phyloP scores from a whole-genome alignment of 2,113 vertebrate genomes.

The Physeter macrocephalus region DNA sequence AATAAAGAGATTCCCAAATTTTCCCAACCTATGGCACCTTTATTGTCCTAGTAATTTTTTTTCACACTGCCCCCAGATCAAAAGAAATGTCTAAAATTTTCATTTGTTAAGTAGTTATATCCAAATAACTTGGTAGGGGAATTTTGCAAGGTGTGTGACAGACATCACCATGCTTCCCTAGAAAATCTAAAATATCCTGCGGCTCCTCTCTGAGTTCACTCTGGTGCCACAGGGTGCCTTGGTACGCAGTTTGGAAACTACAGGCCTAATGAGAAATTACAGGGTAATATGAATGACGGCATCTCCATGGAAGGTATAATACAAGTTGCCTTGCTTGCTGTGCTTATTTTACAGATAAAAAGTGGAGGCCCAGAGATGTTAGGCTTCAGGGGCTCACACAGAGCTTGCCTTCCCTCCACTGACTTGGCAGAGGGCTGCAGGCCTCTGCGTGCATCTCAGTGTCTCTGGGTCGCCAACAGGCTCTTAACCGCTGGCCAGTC shows the following conservation, averaged over 20 bases:
- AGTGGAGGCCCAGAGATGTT: neutral
- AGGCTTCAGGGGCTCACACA: accelerated
- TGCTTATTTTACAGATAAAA: neutral
- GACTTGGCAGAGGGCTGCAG: neutral
- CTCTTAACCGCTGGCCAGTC: neutral
- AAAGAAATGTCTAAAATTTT: neutral
- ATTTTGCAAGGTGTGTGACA: neutral
- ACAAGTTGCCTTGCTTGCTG: neutral
- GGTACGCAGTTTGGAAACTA: neutral
- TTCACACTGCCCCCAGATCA: neutral
- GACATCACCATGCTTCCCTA: neutral
- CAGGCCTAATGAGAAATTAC: neutral
- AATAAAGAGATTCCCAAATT: neutral
- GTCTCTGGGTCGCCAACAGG: neutral
- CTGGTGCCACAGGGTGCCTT: neutral
- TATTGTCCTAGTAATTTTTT: neutral
- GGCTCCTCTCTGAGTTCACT: neutral
- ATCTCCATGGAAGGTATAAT: neutral
- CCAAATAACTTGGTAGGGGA: neutral
- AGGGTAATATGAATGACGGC: neutral
- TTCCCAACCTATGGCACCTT: neutral
- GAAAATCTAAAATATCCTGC: neutral
- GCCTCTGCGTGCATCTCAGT: neutral
- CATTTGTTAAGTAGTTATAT: neutral
- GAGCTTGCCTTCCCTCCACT: neutral